Evolutionary conservation across 2,797 vertebrate genomes (phyloP).

Genomic region (Spea hammondii): DNA sequence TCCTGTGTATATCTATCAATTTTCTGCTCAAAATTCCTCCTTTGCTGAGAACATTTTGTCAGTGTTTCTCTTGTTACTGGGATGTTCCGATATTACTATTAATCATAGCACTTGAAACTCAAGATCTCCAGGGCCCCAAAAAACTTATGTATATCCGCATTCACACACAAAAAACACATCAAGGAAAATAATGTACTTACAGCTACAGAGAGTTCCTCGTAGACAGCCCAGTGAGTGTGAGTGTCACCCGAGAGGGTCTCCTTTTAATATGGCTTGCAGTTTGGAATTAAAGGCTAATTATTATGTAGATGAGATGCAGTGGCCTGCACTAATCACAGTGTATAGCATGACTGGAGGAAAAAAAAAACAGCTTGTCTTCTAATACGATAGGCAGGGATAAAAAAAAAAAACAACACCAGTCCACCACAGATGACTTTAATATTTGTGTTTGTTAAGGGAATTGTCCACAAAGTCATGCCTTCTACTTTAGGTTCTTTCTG

Average conservation of each 20-base stretch:
- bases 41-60: too few species aligned
- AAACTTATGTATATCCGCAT: too few species aligned
- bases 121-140: too few species aligned
- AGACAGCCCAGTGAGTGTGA: neutral
- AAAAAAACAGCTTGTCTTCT: slow-evolving; percentile 12
- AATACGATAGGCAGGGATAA: slow-evolving; percentile 6
- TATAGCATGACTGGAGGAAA: slow-evolving; percentile 19
- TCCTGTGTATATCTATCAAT: too few species aligned
- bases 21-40: too few species aligned
- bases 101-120: too few species aligned
- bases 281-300: slow-evolving; percentile 39
- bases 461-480: slow-evolving; percentile 24
- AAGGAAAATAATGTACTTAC: too few species aligned
- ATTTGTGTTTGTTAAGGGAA: slow-evolving; percentile 10
- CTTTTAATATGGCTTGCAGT: slow-evolving; percentile 16
- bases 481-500: slow-evolving; percentile 16
- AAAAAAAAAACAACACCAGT: neutral
- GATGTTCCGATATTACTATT: too few species aligned
- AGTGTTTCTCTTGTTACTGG: too few species aligned
- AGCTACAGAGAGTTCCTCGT: too few species aligned
- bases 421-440: slow-evolving; percentile 12
- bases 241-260: neutral
- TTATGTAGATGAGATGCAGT: slow-evolving; percentile 37
- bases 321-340: slow-evolving; percentile 29
- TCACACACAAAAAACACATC: too few species aligned